Evolutionary conservation across 1,140 invertebrate species (phyloP), one percentile per base, ranked within the genome.

Genomic region (Scaptomyza montana): DNA sequence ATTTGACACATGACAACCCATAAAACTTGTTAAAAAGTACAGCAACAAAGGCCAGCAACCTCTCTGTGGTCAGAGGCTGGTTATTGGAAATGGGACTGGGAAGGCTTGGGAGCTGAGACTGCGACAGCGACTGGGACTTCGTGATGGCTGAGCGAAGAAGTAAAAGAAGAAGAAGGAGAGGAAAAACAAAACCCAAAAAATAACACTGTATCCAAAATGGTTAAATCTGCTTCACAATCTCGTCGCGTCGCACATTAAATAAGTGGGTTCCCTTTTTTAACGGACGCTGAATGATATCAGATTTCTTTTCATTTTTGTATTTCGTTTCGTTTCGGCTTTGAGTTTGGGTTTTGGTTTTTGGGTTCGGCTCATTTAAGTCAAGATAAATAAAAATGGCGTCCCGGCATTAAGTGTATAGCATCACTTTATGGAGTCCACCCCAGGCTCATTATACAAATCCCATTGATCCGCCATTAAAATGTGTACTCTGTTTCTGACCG

Each of bases 1-100:
- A 90, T 90, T 89, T 90, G 89, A 91, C 89, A 90, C 89, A 90
- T 90, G 89, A 90, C 89, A 90, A 86, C 76, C 80, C 78, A 90
- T 90, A 90, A 90, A 90, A 90, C 78, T 79, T 74, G 85, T 89
- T 89, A 84, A 89, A 90, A 89, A 85, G 82, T 89, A 82, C 82
- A 70, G 67, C 77, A 79, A 89, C 73, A 82, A 86, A 82, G 66
- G 76, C 61, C 66, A 74, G 62, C 53, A 78, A 73, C 75, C 82
- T 75, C 61, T 55, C 57, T 67, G 63, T 77, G 75, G 54, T 60
- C 67, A 72, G 55, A 70, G 63, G 10, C 50, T 28, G 63, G n/a
- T 13, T 59, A 67, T 33, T 67, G 60, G 13, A 33, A 21, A 54
- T 39, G 74, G 8, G 51, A 69, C 73, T 64, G 74, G 19, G 39